These are phyloP conservation scores for Phalloptychus januarius DNA, from an alignment of 2,797 vertebrate species.

Conservation along the genomic window DNA sequence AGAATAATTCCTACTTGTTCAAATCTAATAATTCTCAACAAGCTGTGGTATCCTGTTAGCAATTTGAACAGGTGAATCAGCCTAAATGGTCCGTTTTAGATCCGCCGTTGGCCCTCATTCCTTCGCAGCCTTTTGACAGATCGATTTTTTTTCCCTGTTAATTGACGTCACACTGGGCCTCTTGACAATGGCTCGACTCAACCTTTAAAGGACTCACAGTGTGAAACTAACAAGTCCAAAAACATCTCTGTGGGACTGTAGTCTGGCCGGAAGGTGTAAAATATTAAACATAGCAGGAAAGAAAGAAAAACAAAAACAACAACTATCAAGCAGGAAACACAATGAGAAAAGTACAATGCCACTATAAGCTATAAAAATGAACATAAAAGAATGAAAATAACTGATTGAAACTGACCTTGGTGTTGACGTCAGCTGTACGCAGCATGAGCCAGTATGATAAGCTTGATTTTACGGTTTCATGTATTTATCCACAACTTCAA, in stretches of 20 bases:
- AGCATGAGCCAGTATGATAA: background rate
- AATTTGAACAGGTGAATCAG: background rate
- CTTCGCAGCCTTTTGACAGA: slow-evolving; percentile 29
- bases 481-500: background rate
- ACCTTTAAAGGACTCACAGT: slow-evolving; percentile 41
- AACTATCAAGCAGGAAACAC: background rate
- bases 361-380: background rate
- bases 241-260: slow-evolving; percentile 33
- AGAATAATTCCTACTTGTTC: background rate
- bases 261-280: background rate
- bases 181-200: slow-evolving; percentile 34
- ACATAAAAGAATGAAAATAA: background rate
- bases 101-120: slow-evolving; percentile 29
- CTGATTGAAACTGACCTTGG: background rate
- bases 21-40: slow-evolving; percentile 5
- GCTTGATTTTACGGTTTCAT: background rate
- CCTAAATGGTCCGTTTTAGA: background rate
- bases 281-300: slow-evolving; percentile 4
- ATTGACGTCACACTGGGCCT: slow-evolving; percentile 46
- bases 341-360: background rate
- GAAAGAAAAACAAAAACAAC: background rate
- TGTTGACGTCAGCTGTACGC: background rate
- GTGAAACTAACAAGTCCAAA: slow-evolving; percentile 48
- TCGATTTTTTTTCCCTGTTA: slow-evolving; percentile 46
- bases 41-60: slow-evolving; percentile 7